Base-by-base conservation (phyloP, 2,888 invertebrate genomes). In the Eilema sororculum region DNA sequence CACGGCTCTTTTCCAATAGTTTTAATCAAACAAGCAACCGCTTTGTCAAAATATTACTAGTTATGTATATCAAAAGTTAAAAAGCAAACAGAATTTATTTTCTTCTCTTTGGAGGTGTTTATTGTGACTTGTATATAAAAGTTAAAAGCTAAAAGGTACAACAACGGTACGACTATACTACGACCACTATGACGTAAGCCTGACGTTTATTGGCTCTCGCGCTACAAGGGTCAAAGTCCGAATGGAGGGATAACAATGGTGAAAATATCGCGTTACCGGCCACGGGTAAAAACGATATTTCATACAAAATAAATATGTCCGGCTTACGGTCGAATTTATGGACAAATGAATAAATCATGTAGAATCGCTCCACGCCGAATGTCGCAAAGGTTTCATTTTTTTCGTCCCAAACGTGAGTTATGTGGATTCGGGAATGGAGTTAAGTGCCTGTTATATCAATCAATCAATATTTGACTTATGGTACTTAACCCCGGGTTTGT, bases 211-310 rank as follows among this genome's bases (percentile, higher is more conserved):
- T 2, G 6, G n/a, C 52, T 52, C 52, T n/a, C n/a, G n/a, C n/a
- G 2, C 58, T 16, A 81, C 83, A 85, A 82, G 87, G 88, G 88
- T 86, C 89, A 84, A 81, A 84, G 52, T 52, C 77, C 79, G 77
- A 78, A 78, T 75, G 76, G 74, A 77, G 75, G 86, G 85, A 84
- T 87, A 88, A 90, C 88, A 89, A 90, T 87, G 84, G 84, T 65
- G 80, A 81, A 87, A 86, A 88, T 90, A 88, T 89, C 83, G 82
- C 78, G 84, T 87, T 85, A 82, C 84, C 78, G 76, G 78, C 78
- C 78, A 77, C 75, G 80, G 80, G 82, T 83, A 86, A 83, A 85
- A 80, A 75, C 79, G 81, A 81, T 87, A 86, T 86, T 87, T 86
- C 83, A 82, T 77, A 80, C 80, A 81, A 84, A 82, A 86, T 85